Evolutionary conservation across 2,797 vertebrate genomes (phyloP).

Genomic region (Ateles fusciceps): DNA sequence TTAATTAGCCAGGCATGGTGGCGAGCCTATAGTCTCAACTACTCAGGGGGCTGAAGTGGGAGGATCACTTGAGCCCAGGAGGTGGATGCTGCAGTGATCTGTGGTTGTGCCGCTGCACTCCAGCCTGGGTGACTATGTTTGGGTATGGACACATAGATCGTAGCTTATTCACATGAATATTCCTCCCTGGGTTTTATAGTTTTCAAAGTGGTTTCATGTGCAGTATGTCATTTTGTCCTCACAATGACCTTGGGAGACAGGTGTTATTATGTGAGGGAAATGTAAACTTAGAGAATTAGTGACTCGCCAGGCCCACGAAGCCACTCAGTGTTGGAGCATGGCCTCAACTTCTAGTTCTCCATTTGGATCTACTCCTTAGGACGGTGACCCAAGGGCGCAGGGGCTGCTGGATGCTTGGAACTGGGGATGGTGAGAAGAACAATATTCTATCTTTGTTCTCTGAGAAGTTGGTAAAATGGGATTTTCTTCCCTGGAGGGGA

Average conservation of each 20-base stretch:
- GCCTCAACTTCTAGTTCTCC: not conserved
- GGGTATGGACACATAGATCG: not conserved
- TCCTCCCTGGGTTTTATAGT: not conserved
- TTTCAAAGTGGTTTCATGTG: not conserved
- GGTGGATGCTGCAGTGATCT: not conserved
- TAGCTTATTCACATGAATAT: not conserved
- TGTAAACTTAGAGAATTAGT: not conserved
- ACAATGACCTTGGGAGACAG: conserved; percentile 31
- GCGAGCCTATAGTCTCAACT: not conserved
- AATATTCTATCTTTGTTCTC: not conserved
- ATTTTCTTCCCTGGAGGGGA: not conserved
- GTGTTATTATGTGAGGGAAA: not conserved
- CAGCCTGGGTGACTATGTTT: not conserved
- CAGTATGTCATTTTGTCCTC: not conserved
- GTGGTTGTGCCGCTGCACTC: not conserved
- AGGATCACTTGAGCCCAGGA: not conserved
- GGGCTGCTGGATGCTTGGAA: not conserved
- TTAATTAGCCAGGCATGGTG: not conserved
- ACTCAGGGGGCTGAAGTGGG: not conserved
- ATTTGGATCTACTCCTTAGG: not conserved
- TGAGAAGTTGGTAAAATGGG: not conserved
- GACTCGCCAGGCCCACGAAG: not conserved
- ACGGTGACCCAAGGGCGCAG: not conserved
- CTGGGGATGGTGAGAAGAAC: not conserved
- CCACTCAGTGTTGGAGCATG: not conserved